Conservation (phyloP, 2,888 invertebrate genomes). For the Cephus sareptanus region DNA sequence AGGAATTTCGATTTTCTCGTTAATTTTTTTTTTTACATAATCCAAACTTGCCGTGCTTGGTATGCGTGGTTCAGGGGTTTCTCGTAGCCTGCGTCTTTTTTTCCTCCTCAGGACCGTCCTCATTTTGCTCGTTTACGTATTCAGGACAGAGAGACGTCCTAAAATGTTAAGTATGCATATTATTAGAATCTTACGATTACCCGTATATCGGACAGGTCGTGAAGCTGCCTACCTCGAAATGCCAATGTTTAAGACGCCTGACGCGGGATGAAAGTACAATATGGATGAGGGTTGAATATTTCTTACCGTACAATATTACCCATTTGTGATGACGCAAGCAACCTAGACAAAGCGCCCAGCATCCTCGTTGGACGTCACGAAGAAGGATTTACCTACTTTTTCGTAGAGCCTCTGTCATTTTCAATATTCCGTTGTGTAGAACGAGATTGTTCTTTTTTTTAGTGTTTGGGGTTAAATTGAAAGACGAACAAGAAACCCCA, state of each 20-base stretch:
- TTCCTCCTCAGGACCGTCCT: background rate
- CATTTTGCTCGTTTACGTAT: background rate
- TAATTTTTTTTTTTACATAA: background rate
- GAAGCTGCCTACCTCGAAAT: constrained; percentile 28
- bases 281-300: background rate
- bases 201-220: constrained; percentile 26
- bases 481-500: background rate
- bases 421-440: background rate
- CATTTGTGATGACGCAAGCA: background rate
- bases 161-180: constrained; percentile 33
- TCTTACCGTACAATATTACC: background rate
- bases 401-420: background rate
- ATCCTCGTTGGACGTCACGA: background rate
- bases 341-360: background rate
- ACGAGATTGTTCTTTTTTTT: background rate
- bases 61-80: background rate
- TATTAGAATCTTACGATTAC: constrained; percentile 37
- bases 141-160: background rate
- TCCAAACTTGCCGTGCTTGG: background rate
- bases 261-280: background rate
- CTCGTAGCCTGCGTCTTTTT: background rate
- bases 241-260: constrained; percentile 14
- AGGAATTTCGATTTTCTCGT: background rate
- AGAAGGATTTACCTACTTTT: background rate
- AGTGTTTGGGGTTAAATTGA: background rate